Conservation (phyloP, 1,140 invertebrate genomes). For the Parasteatoda tepidariorum region DNA sequence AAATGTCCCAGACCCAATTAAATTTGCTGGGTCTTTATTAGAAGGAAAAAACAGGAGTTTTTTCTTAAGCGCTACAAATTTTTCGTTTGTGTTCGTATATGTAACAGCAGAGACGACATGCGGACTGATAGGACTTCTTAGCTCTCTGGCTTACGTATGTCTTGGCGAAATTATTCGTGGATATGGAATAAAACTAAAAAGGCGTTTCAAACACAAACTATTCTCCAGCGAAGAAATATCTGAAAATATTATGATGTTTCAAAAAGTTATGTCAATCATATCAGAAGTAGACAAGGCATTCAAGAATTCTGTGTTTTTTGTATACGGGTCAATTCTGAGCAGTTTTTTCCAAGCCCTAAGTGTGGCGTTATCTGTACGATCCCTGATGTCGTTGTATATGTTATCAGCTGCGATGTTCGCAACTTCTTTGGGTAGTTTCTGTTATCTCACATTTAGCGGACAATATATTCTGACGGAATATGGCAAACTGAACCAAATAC, state of each 20-base stretch:
- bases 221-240: not conserved
- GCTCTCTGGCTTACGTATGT: not conserved
- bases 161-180: not conserved
- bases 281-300: not conserved
- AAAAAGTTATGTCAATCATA: not conserved
- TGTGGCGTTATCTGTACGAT: not conserved
- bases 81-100: slow-evolving; percentile 1
- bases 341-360: slow-evolving; percentile 11
- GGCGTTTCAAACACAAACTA: not conserved
- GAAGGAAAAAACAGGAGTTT: not conserved
- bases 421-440: not conserved
- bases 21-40: not conserved
- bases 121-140: not conserved
- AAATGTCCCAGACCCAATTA: not conserved
- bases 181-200: not conserved
- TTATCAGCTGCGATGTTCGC: not conserved
- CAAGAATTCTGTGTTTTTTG: not conserved
- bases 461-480: not conserved
- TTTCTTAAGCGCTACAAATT: not conserved
- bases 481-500: not conserved
- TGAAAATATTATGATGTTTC: slow-evolving; percentile 8
- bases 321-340: slow-evolving; percentile 1
- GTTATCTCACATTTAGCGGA: not conserved
- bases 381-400: not conserved
- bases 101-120: not conserved